phyloP scores from a whole-genome alignment of 2,797 vertebrate genomes.

The Acanthis flammea region DNA sequence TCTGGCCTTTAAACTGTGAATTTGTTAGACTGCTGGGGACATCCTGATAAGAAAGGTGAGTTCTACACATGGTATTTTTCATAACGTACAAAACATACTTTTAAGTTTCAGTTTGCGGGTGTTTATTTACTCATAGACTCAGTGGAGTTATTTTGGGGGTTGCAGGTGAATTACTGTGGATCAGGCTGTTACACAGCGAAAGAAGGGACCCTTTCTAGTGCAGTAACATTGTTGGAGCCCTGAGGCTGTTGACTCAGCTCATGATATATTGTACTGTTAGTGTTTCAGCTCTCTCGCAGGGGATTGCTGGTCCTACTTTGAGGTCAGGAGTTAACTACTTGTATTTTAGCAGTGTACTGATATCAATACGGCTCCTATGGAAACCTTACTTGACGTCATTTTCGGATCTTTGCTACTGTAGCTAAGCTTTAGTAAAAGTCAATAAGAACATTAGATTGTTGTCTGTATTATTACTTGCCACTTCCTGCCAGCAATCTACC shows the following conservation, averaged over 20 bases:
- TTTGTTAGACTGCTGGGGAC: neutral
- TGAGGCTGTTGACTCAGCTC: conserved; percentile 69
- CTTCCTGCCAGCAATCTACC: conserved; percentile 86
- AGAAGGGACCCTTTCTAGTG: conserved; percentile 50
- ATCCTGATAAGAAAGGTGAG: neutral
- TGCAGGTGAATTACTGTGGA: conserved; percentile 60
- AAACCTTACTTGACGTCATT: conserved; percentile 84
- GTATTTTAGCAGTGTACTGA: conserved; percentile 78
- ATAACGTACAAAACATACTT: neutral
- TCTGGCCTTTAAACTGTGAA: neutral
- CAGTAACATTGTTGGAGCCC: conserved; percentile 60
- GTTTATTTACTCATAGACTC: conserved; percentile 65
- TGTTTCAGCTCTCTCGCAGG: conserved; percentile 70
- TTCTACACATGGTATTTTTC: neutral
- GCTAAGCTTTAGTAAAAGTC: conserved; percentile 80
- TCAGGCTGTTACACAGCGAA: conserved; percentile 52
- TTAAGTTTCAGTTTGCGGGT: neutral
- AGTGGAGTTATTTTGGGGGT: conserved; percentile 55
- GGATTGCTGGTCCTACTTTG: conserved; percentile 73
- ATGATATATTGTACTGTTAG: conserved; percentile 74
- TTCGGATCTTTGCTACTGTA: conserved; percentile 74
- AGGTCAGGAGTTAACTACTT: conserved; percentile 84
- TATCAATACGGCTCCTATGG: conserved; percentile 83
- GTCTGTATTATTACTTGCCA: conserved; percentile 87
- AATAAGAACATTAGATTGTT: conserved; percentile 82